Base-by-base conservation (phyloP, 1,140 invertebrate genomes). In the Magallana angulata region DNA sequence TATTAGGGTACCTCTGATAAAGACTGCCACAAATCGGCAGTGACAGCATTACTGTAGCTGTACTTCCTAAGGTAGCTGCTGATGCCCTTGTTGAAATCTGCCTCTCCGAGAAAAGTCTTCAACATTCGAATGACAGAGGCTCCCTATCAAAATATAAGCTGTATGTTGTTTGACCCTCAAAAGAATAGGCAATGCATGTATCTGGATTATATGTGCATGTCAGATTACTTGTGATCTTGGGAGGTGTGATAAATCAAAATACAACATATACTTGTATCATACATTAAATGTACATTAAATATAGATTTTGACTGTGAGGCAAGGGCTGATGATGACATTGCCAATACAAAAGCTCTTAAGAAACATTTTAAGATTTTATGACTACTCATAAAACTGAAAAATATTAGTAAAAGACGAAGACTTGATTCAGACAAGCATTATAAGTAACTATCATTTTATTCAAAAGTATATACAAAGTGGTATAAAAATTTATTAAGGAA, bases 61-160 rank as follows among this genome's bases (percentile, higher is more conserved):
- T 92, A 93, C 76, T 91, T 91, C 7, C 90, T 90, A 36, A 94
- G 88, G 87, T 94, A 94, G 24, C 80, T 71, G 14, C 87, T 90
- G 1, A 94, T 88, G 6, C 92, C 93, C 60, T 83, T 59, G 68
- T 92, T 89, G 57, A 94, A 93, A 4, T 89, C 88, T 7, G 92
- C 88, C 57, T 92, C 60, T n/a, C 91, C 91, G 0, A 94, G 80
- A 64, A 92, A 92, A 16, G 88, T 84, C 14, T 91, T 89, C 68
- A 94, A 82, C 94, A 94, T 94, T 30, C 93, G 96, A 71, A 99
- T 97, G 18, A 99, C 97, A 0, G 98, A 97, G n/a, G 98, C 97
- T 57, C 98, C 98, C 93, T 94, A 85, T n/a, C 2, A 88, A 87
- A 57, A 84, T 60, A 71, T 9, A n/a, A 64, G 2, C 14, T 64